phyloP scores from a whole-genome alignment of 2,888 invertebrate genomes.

The Timandra comae region DNA sequence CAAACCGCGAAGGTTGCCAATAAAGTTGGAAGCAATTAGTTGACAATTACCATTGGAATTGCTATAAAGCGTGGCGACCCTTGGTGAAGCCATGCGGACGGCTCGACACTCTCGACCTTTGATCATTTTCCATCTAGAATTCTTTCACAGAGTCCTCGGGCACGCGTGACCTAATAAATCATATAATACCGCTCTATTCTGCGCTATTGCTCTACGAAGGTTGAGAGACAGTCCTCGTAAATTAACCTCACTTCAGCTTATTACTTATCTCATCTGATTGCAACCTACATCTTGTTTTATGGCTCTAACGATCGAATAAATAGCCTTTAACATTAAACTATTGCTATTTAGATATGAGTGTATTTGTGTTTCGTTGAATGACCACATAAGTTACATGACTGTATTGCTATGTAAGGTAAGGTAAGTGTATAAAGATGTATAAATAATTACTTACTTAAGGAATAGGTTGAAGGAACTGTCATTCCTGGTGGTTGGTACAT shows the following conservation, averaged over 20 bases:
- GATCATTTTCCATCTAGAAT: conserved; percentile 35
- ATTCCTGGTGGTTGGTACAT: conserved; percentile 65
- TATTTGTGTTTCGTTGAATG: conserved; percentile 12
- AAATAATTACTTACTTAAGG: conserved; percentile 55
- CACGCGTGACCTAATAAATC: conserved; percentile 25
- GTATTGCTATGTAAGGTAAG: too few relatives aligned
- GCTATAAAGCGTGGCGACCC: conserved; percentile 38
- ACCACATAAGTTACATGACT: too few relatives aligned
- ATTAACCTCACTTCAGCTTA: conserved; percentile 9
- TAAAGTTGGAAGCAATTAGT: conserved; percentile 35
- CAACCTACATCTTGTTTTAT: background rate
- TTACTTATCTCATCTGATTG: conserved; percentile 3
- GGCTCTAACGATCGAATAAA: conserved; percentile 3
- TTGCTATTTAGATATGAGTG: too few relatives aligned
- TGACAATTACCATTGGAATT: conserved; percentile 28
- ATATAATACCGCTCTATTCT: conserved; percentile 17
- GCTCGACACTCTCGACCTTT: conserved; percentile 47
- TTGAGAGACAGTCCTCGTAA: conserved; percentile 14
- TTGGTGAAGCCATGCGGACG: conserved; percentile 46
- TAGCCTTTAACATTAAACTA: background rate
- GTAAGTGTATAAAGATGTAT: conserved; percentile 5
- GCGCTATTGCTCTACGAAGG: conserved; percentile 14
- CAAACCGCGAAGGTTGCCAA: conserved; percentile 33
- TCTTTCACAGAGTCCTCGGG: conserved; percentile 26
- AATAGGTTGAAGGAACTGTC: conserved; percentile 71